Evolutionary conservation across 2,113 vertebrate species (phyloP).

Genomic region (Hippocampus barbouri): DNA sequence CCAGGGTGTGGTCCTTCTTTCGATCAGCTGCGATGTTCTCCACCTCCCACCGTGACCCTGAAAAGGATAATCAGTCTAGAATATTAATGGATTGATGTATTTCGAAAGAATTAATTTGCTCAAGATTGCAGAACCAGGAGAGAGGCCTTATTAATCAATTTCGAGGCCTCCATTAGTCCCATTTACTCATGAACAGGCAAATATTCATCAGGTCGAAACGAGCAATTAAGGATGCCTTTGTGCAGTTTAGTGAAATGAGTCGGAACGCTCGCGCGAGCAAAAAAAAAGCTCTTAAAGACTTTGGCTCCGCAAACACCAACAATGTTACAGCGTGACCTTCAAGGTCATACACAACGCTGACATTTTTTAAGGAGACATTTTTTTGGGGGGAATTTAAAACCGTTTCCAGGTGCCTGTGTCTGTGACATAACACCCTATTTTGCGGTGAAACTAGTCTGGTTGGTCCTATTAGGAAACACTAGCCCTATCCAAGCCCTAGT

Average conservation of each 20-base stretch:
- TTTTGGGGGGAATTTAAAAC: too few species aligned
- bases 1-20: not conserved
- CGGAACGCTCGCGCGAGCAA: not conserved
- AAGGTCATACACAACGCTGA: not conserved
- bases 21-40: not conserved
- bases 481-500: slow-evolving; percentile 31
- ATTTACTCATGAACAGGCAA: not conserved
- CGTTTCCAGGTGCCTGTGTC: too few species aligned
- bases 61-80: not conserved
- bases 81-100: not conserved
- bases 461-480: slow-evolving; percentile 7
- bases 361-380: not conserved
- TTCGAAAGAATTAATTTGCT: not conserved
- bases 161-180: not conserved
- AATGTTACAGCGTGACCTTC: not conserved
- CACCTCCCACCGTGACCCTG: not conserved
- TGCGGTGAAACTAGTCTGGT: not conserved
- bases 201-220: slow-evolving; percentile 1
- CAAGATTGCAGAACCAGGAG: not conserved
- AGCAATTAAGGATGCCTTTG: not conserved
- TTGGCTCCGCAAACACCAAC: not conserved
- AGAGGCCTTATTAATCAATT: not conserved
- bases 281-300: not conserved
- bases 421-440: too few species aligned
- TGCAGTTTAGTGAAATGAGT: not conserved